Base-by-base conservation (phyloP, 1,140 invertebrate genomes). In the Euwallacea similis region DNA sequence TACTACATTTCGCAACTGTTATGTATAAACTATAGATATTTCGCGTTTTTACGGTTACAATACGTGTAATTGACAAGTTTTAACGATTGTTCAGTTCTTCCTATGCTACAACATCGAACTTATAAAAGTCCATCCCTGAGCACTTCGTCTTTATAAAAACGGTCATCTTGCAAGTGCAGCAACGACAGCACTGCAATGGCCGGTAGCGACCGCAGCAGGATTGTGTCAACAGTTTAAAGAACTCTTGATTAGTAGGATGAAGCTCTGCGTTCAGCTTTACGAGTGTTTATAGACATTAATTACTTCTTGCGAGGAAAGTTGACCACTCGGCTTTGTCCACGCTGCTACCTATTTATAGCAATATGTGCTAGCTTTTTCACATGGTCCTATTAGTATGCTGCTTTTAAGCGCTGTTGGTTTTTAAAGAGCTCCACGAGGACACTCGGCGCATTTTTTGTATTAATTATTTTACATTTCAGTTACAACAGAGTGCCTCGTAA, bases 281-380 rank as follows among this genome's bases (percentile, higher is more conserved):
- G 69, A 76, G 75, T 76, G 75, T 76, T 76, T 76, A 71, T 66
- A 73, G 75, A 76, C 73, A 75, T 75, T 76, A 76, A 76, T 76
- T 76, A 76, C 75, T 72, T 72, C 69, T 73, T 74, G 73, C 72
- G 73, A 76, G 61, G 73, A 74, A 68, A 73, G 73, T 74, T 74
- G 73, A 68, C 75, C 68, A 74, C 73, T 74, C 67, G 56, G 13
- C 70, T 70, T 64, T 70, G 68, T 70, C 54, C 68, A 55, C 60
- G 59, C 53, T 58, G 61, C 68, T 64, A 65, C 62, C 69, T 65
- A 71, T 66, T 65, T 65, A 71, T 64, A 59, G 62, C 61, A 53
- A 65, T 65, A 66, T 71, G 56, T 71, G 69, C 55, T 43, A 71
- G 63, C 62, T 64, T 71, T 71, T 66, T 61, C 62, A 66, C 63